Evolutionary conservation across 2,797 vertebrate species (phyloP), one percentile per base, ranked within the genome.

Genomic region (Enteromius argenteus): DNA sequence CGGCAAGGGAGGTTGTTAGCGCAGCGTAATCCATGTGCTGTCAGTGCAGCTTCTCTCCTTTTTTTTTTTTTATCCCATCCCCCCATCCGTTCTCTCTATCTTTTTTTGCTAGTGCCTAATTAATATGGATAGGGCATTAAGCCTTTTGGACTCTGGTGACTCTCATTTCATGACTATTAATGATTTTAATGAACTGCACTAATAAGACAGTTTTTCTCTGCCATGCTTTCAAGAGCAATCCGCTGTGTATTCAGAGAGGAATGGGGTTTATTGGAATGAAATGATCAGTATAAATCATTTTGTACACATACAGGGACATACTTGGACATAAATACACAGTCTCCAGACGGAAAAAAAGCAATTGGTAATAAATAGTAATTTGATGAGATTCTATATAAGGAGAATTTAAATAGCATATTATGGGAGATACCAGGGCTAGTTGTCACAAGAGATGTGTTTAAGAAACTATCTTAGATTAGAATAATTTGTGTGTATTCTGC

Each of bases 111-210:
- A 94, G 94, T 93, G 95, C 96, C 97, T 98, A 98, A 98, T 99
- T 98, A 99, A 98, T 97, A 98, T 98, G 98, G 97, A 98, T 96
- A 96, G 96, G 95, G 96, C 96, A 97, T 98, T 97, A 97, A 97
- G 96, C 96, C 97, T 97, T 97, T 97, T 98, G 97, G 97, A 98
- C 97, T 98, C 96, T 94, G 94, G 97, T 95, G 96, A 96, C 96
- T 98, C 97, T 96, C 97, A 96, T 98, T 98, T 98, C 97, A 99
- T 98, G 97, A 99, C 97, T 99, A 98, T 98, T 99, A 98, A 99
- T 99, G 97, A 96, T 98, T 99, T 98, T 99, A 98, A 99, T 99
- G 97, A 99, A 99, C 97, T 97, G 96, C 95, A 96, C 96, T 98
- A 98, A 98, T 97, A 98, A 96, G 96, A 95, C 96, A 96, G 95